These are phyloP conservation scores for Myoxocephalus aenaeus DNA, from an alignment of 2,797 vertebrate species.

Conservation along the genomic window DNA sequence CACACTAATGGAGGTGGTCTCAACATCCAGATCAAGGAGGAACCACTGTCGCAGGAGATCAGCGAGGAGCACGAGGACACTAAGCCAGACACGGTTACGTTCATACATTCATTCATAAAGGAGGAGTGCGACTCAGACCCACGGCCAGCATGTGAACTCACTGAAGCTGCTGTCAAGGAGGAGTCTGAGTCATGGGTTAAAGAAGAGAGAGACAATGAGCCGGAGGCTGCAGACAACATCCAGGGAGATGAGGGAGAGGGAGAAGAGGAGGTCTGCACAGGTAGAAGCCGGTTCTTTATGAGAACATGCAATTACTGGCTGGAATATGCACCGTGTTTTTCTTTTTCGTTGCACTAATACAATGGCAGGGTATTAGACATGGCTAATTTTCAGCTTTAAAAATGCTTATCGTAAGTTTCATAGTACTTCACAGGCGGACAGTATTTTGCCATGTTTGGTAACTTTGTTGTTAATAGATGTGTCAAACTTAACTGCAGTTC, in stretches of 20 bases:
- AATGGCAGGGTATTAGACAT: not conserved
- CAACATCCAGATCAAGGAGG: slow-evolving; percentile 73
- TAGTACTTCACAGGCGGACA: not conserved
- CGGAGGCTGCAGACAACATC: slow-evolving; percentile 27
- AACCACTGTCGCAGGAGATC: slow-evolving; percentile 66
- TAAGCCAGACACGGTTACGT: slow-evolving; percentile 25
- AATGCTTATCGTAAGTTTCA: not conserved
- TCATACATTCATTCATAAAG: slow-evolving; percentile 52
- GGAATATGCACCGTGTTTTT: not conserved
- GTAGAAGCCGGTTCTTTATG: slow-evolving; percentile 30
- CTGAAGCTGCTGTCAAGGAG: slow-evolving; percentile 60
- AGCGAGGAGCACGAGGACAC: slow-evolving; percentile 49
- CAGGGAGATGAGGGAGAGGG: slow-evolving; percentile 21
- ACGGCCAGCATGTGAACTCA: slow-evolving; percentile 30
- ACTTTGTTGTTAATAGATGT: not conserved
- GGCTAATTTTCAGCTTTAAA: not conserved
- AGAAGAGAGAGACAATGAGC: slow-evolving; percentile 62
- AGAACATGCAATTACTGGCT: not conserved
- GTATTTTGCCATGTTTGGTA: not conserved
- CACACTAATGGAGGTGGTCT: slow-evolving; percentile 39
- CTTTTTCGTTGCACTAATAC: not conserved
- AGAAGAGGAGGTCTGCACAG: slow-evolving; percentile 41
- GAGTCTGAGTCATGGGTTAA: slow-evolving; percentile 58
- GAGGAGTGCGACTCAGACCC: slow-evolving; percentile 61
- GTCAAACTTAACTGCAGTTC: not conserved